These are phyloP conservation scores for Ostrea denselamellosa DNA, from an alignment of 1,140 invertebrate genomes.

Conservation along the genomic window DNA sequence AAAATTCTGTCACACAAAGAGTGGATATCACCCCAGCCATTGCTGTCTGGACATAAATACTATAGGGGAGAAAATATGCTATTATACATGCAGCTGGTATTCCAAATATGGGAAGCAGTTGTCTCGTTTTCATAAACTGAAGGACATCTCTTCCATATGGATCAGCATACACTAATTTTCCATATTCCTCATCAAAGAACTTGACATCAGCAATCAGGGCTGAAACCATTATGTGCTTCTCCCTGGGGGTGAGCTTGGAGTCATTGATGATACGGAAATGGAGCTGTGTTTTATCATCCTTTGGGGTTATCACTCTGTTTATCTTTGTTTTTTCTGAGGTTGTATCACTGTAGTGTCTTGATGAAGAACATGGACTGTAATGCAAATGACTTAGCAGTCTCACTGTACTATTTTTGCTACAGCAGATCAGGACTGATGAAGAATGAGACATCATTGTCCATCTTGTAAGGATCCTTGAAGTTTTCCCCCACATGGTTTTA, in stretches of 20 bases:
- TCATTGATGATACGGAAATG: slow-evolving; percentile 17
- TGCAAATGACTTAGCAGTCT: not conserved
- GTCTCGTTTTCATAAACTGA: not conserved
- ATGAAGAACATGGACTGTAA: not conserved
- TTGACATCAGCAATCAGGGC: not conserved
- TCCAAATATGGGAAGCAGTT: not conserved
- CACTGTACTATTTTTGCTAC: not conserved
- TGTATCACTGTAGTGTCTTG: not conserved
- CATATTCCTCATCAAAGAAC: slow-evolving; percentile 2
- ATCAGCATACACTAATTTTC: not conserved
- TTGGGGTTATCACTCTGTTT: not conserved
- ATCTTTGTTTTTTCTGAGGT: not conserved
- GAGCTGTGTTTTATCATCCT: not conserved
- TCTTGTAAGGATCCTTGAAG: not conserved
- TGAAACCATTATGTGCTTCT: not conserved
- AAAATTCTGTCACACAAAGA: not conserved
- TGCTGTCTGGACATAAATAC: not conserved
- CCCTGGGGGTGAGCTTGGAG: not conserved
- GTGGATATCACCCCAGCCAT: not conserved
- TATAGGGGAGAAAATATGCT: not conserved
- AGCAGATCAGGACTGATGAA: not conserved
- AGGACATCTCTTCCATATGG: slow-evolving; percentile 8
- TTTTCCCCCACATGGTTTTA: not conserved
- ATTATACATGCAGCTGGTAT: not conserved
- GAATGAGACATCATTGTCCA: not conserved